phyloP scores from a whole-genome alignment of 1,140 invertebrate genomes.

The Mylabris phalerata region DNA sequence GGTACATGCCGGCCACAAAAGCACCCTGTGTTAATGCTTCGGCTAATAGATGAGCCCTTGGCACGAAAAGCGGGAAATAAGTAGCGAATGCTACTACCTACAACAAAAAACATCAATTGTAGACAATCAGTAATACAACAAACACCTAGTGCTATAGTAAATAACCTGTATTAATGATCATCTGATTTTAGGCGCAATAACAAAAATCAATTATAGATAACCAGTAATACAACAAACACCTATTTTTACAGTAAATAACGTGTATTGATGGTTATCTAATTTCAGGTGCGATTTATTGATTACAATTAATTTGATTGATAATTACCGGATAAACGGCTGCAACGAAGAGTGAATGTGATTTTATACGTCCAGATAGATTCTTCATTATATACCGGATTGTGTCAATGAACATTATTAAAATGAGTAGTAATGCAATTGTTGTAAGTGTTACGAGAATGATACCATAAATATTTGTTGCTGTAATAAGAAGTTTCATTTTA shows the following conservation, averaged over 20 bases:
- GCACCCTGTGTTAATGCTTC: constrained; percentile 55
- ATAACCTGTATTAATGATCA: no score
- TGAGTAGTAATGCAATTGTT: constrained; percentile 43
- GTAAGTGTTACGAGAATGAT: constrained; percentile 47
- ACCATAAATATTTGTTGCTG: constrained; percentile 51
- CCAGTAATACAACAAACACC: no score
- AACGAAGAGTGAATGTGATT: constrained; percentile 49
- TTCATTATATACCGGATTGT: constrained; percentile 48
- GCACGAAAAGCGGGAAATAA: constrained; percentile 51
- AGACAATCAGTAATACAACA: neutral
- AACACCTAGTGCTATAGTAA: no score
- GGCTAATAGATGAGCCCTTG: constrained; percentile 51
- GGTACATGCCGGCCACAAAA: constrained; percentile 56
- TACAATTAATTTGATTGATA: constrained; percentile 18
- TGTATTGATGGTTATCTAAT: no score
- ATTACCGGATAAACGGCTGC: constrained; percentile 57
- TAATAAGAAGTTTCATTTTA: constrained; percentile 33
- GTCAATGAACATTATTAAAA: constrained; percentile 47
- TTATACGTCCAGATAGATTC: constrained; percentile 45
- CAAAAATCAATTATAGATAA: no score
- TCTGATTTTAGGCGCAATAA: no score
- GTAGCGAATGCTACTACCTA: constrained; percentile 51
- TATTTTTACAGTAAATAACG: no score
- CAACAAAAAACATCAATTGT: no score
- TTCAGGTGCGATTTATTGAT: neutral